A percentile compares a stretch with the other conserved stretches of the same genome.
Evolutionary conservation across 1,140 invertebrate genomes (phyloP).

Genomic region (Lepidurus apus): DNA sequence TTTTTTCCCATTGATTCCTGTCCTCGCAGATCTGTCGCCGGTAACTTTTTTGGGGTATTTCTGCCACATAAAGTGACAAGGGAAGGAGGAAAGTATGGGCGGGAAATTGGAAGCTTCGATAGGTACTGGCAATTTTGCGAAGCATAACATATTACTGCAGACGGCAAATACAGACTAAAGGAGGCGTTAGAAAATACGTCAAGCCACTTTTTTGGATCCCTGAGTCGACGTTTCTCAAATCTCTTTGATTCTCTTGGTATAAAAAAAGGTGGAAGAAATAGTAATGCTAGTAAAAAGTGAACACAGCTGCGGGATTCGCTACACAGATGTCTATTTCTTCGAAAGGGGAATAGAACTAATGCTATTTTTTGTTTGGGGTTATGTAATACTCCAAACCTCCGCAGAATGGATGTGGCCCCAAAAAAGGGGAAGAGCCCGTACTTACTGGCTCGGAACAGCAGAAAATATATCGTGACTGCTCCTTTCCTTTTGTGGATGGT

Average conservation of each 20-base stretch:
- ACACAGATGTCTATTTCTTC: no score
- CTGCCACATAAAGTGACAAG: not conserved
- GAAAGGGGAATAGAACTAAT: not conserved
- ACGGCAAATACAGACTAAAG: no score
- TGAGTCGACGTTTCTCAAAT: no score
- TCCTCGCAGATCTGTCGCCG: not conserved
- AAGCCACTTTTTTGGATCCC: no score
- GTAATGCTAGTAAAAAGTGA: no score
- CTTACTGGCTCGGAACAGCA: not conserved
- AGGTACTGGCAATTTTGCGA: not conserved
- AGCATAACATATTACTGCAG: no score
- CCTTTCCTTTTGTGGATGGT: not conserved
- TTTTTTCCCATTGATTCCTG: not conserved
- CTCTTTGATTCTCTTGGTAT: no score
- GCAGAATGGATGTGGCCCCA: not conserved
- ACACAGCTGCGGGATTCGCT: no score
- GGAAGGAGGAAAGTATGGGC: not conserved
- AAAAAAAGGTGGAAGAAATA: no score
- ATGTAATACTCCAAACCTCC: not conserved
- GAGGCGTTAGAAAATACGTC: no score
- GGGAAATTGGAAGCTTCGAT: not conserved
- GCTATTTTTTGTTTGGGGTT: not conserved
- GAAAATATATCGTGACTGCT: not conserved
- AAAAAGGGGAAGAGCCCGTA: not conserved
- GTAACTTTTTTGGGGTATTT: not conserved